phyloP scores from a whole-genome alignment of 2,113 vertebrate genomes.

The Albula glossodonta region DNA sequence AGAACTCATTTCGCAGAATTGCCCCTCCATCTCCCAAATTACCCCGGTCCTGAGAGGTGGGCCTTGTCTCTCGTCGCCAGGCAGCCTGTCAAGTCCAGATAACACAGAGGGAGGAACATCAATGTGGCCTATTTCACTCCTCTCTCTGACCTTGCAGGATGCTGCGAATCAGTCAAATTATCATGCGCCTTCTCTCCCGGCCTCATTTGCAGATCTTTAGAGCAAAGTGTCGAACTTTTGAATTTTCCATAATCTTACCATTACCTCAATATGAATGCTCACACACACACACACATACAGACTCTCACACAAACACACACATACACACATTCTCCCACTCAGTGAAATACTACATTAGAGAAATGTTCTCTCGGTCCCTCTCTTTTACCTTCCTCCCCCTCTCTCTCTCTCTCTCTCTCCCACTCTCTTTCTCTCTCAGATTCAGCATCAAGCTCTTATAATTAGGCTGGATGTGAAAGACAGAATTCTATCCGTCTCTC shows the following conservation, averaged over 20 bases:
- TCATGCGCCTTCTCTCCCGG: conserved; percentile 16
- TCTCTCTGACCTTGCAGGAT: conserved; percentile 55
- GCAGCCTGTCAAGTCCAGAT: conserved; percentile 59
- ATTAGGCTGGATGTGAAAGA: no score
- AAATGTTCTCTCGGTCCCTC: background rate
- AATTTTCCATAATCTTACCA: background rate
- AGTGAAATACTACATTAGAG: background rate
- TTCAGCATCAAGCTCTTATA: no score
- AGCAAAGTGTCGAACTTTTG: background rate
- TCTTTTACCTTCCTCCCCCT: background rate
- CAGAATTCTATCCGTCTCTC: background rate
- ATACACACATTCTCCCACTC: background rate
- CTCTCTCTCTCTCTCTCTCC: background rate
- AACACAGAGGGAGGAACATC: conserved; percentile 54
- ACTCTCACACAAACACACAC: background rate
- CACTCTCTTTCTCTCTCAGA: background rate
- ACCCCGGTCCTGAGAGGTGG: conserved; percentile 38
- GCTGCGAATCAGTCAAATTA: conserved; percentile 39
- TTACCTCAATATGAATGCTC: background rate
- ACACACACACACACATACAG: background rate
- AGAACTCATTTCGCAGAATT: background rate
- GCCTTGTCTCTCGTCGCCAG: conserved; percentile 46
- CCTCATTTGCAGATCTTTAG: background rate
- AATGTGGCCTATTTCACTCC: conserved; percentile 44
- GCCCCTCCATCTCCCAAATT: conserved; percentile 48